Conservation (phyloP, 2,888 invertebrate genomes). For the Carabus problematicus region DNA sequence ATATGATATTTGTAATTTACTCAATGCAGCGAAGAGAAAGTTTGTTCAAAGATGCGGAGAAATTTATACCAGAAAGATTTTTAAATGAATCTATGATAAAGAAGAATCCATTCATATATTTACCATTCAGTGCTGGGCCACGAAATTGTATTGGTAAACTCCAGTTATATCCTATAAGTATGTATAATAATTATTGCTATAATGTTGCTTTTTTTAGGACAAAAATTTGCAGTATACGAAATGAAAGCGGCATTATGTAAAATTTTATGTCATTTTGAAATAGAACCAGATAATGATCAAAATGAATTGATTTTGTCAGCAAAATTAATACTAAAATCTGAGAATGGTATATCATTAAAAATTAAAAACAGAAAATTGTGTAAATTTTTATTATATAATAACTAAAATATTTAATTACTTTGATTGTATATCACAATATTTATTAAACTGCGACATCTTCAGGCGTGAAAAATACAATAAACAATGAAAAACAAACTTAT, state of each 20-base stretch:
- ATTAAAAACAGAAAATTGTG: slow-evolving; percentile 4
- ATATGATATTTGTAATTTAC: slow-evolving; percentile 46
- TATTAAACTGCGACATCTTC: too few relatives aligned
- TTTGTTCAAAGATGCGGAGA: slow-evolving; percentile 51
- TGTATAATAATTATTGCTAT: not conserved
- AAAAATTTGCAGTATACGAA: slow-evolving; percentile 60
- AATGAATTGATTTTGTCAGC: slow-evolving; percentile 12
- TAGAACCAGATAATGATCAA: slow-evolving; percentile 53
- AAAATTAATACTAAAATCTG: slow-evolving; percentile 1
- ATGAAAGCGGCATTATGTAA: slow-evolving; percentile 61
- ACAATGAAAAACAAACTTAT: too few relatives aligned
- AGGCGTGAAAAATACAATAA: too few relatives aligned
- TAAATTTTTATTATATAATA: too few relatives aligned
- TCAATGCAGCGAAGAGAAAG: slow-evolving; percentile 49
- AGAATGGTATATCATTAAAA: slow-evolving; percentile 14
- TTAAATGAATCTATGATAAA: slow-evolving; percentile 35
- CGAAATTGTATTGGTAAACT: slow-evolving; percentile 53
- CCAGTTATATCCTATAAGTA: too few relatives aligned
- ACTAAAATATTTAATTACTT: too few relatives aligned
- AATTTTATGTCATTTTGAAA: slow-evolving; percentile 58
- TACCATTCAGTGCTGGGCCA: slow-evolving; percentile 54
- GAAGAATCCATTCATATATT: slow-evolving; percentile 51
- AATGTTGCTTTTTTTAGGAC: slow-evolving; percentile 47
- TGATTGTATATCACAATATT: too few relatives aligned
- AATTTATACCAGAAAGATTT: slow-evolving; percentile 55